Conservation (phyloP, 2,888 invertebrate genomes). For the Doris montereyensis region DNA sequence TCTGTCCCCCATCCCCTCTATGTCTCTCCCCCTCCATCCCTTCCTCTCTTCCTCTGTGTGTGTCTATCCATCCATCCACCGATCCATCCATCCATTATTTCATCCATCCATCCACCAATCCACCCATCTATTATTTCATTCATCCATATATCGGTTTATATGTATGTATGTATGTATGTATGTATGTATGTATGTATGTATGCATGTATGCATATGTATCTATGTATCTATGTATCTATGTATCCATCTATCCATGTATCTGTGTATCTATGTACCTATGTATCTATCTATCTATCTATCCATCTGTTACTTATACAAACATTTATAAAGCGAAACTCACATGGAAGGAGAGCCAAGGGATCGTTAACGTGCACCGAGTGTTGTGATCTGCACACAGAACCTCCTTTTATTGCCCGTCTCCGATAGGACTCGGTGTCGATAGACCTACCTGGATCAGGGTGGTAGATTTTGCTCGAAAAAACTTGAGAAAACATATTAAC, state of each 20-base stretch:
- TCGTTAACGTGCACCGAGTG: too few species aligned
- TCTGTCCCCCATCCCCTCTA: background rate
- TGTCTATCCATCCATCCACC: background rate
- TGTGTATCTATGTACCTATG: background rate
- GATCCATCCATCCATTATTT: background rate
- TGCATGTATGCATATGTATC: background rate
- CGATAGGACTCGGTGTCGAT: too few species aligned
- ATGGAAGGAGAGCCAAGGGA: too few species aligned
- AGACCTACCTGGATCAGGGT: too few species aligned
- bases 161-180: background rate
- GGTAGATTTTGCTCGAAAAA: too few species aligned
- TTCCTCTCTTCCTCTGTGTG: background rate
- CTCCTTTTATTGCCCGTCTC: too few species aligned
- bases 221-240: background rate
- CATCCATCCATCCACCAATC: background rate
- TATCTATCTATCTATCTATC: background rate
- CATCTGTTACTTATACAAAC: background rate
- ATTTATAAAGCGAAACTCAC: too few species aligned
- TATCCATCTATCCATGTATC: background rate
- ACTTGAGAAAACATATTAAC: too few species aligned
- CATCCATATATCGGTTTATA: background rate
- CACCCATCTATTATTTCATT: background rate
- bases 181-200: background rate
- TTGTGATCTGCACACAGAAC: too few species aligned
- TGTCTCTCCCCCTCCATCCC: background rate